These are phyloP conservation scores for Chelonia mydas DNA, from an alignment of 2,797 vertebrate species.

Conservation along the genomic window DNA sequence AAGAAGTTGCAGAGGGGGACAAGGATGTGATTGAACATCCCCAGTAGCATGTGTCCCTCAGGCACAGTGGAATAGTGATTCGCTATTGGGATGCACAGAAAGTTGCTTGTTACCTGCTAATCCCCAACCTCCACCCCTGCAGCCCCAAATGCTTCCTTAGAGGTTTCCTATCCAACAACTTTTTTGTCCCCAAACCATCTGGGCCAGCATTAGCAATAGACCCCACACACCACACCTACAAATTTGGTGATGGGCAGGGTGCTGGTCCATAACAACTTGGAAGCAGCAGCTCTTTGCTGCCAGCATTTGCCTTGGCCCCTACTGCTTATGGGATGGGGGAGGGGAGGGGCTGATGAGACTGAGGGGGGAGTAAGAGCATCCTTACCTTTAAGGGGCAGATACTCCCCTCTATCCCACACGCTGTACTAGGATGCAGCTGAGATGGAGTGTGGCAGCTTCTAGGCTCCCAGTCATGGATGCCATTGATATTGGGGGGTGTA, in stretches of 20 bases:
- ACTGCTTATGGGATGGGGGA: neutral
- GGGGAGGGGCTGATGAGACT: neutral
- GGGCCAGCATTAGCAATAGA: neutral
- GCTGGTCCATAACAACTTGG: neutral
- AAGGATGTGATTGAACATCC: neutral
- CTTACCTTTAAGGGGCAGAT: neutral
- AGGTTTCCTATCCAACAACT: neutral
- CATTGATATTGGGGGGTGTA: neutral
- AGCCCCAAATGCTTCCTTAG: neutral
- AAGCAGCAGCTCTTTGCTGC: neutral
- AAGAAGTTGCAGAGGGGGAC: neutral
- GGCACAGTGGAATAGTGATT: neutral
- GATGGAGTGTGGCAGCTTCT: neutral
- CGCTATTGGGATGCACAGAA: neutral
- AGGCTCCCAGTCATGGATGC: neutral
- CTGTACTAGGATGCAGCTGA: neutral
- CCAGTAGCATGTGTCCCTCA: neutral
- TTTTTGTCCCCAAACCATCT: neutral
- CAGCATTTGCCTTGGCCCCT: neutral
- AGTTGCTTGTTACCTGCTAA: neutral
- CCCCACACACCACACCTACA: neutral
- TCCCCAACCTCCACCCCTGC: neutral
- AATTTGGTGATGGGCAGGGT: neutral
- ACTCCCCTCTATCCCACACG: neutral
- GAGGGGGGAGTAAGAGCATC: too few relatives aligned